Evolutionary conservation across 2,113 vertebrate genomes (phyloP).

Genomic region (Corythaixoides concolor): DNA sequence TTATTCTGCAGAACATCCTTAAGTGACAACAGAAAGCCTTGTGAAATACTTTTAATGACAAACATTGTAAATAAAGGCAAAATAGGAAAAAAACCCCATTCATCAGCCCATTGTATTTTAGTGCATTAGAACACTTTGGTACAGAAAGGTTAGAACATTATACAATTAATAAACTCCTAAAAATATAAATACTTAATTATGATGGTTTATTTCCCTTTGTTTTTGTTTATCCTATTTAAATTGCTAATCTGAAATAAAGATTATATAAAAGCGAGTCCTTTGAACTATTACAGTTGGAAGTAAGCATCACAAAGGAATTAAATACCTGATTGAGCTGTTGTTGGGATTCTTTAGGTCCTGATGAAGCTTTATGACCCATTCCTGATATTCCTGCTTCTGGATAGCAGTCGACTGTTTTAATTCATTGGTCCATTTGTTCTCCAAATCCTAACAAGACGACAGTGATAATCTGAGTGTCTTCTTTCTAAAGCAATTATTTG

Average conservation of each 20-base stretch:
- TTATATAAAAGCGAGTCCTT: background rate
- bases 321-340: constrained; percentile 89
- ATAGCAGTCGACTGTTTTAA: constrained; percentile 92
- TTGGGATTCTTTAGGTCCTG: constrained; percentile 94
- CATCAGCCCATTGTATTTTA: background rate
- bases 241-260: background rate
- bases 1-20: background rate
- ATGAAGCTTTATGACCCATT: constrained; percentile 97
- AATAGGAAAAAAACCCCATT: background rate
- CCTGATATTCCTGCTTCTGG: constrained; percentile 97
- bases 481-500: background rate
- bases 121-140: background rate
- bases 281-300: background rate
- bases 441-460: constrained; percentile 81
- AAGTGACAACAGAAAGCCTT: background rate
- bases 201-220: background rate
- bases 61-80: background rate
- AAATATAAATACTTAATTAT: background rate
- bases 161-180: background rate
- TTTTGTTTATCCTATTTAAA: background rate
- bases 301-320: background rate
- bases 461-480: background rate
- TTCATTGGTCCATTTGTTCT: constrained; percentile 95
- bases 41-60: background rate
- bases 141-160: background rate